These are phyloP conservation scores for Conistra vaccinii DNA, from an alignment of 2,888 invertebrate species.

Conservation along the genomic window DNA sequence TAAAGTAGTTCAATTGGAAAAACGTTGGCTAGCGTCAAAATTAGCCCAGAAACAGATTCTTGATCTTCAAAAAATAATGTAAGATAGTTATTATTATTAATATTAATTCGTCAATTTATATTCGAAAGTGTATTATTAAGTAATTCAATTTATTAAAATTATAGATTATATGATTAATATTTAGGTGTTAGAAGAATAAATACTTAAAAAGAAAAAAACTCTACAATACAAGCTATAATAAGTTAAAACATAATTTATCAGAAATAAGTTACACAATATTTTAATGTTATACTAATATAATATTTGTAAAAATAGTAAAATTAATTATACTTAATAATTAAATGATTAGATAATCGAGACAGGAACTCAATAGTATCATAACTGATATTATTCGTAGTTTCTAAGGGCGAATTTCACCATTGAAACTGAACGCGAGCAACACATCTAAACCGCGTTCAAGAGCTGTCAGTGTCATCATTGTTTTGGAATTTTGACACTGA, in stretches of 20 bases:
- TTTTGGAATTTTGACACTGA: no score
- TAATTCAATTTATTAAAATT: conserved; percentile 4
- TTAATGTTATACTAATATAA: conserved; percentile 1
- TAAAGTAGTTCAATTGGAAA: neutral
- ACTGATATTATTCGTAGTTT: conserved; percentile 77
- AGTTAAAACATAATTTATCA: neutral
- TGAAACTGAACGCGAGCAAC: no score
- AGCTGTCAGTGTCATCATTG: no score
- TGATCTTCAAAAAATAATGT: conserved; percentile 6
- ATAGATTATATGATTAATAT: neutral
- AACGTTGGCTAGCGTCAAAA: neutral
- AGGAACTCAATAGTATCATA: conserved; percentile 76
- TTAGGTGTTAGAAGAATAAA: neutral
- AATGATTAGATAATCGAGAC: conserved; percentile 11
- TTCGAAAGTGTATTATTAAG: neutral
- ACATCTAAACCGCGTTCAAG: no score
- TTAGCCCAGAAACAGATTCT: conserved; percentile 6
- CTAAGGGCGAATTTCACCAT: neutral
- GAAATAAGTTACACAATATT: neutral
- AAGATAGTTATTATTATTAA: neutral
- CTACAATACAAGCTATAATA: conserved; percentile 58
- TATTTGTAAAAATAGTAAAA: neutral
- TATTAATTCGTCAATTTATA: neutral
- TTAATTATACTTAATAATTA: neutral
- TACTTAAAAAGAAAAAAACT: conserved; percentile 40